phyloP scores from a whole-genome alignment of 1,140 invertebrate genomes.

The Arctopsyche grandis region DNA sequence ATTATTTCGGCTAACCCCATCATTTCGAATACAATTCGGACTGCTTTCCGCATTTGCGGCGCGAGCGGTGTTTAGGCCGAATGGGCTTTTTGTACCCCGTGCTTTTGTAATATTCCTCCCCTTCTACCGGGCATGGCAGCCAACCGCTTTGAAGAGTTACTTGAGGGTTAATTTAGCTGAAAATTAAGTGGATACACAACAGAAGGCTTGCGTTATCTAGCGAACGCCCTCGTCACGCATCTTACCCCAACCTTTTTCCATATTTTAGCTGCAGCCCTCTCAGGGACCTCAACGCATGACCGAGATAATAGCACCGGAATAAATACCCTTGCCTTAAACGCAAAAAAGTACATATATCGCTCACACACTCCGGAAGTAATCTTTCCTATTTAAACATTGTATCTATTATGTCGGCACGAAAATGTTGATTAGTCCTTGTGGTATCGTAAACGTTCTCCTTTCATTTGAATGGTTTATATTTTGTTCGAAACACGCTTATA shows the following conservation, averaged over 20 bases:
- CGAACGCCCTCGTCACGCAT: constrained; percentile 30
- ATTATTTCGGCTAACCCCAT: constrained; percentile 25
- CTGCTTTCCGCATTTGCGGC: constrained; percentile 1
- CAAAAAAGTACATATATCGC: neutral
- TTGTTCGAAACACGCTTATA: too few relatives aligned
- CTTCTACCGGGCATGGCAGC: neutral
- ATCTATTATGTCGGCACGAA: neutral
- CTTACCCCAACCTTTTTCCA: constrained; percentile 31
- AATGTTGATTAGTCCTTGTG: too few relatives aligned
- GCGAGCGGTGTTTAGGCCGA: neutral
- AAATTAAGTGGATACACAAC: constrained; percentile 47
- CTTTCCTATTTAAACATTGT: too few relatives aligned
- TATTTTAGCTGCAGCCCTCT: constrained; percentile 4
- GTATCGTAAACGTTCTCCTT: too few relatives aligned
- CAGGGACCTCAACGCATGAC: neutral
- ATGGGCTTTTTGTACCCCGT: constrained; percentile 27
- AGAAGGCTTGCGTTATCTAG: constrained; percentile 26
- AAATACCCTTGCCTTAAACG: too few relatives aligned
- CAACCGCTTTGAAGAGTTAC: constrained; percentile 46
- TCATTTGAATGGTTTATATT: too few relatives aligned
- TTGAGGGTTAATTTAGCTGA: constrained; percentile 47
- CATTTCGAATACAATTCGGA: constrained; percentile 15
- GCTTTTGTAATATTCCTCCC: constrained; percentile 8
- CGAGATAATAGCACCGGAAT: neutral
- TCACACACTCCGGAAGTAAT: too few relatives aligned